A percentile compares a stretch with the other conserved stretches of the same genome.
These are phyloP conservation scores for Ceratosolen fusciceps DNA, from an alignment of 1,140 invertebrate species.

Conservation along the genomic window DNA sequence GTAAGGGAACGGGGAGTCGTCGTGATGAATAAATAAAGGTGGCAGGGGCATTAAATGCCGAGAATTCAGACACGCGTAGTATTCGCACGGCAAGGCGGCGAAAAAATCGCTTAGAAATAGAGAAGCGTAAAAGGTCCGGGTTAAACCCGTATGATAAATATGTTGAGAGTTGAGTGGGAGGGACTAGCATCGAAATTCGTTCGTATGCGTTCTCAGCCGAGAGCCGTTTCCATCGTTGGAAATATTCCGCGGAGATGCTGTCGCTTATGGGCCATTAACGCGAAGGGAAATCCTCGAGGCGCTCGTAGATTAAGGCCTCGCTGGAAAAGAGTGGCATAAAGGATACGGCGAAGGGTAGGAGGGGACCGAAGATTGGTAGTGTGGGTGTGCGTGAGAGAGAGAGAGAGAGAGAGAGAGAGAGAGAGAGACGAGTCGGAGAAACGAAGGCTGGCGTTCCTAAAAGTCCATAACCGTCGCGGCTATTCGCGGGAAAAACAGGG, in stretches of 20 bases:
- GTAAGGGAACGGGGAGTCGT: no score
- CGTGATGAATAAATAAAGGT: no score
- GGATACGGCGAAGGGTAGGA: no score
- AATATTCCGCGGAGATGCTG: background rate
- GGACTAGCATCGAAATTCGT: background rate
- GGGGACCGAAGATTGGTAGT: no score
- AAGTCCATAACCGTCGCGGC: conserved; percentile 29
- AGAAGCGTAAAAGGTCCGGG: background rate
- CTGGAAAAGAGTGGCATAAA: conserved; percentile 16
- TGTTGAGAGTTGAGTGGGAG: background rate
- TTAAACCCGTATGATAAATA: background rate
- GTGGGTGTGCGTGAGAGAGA: no score
- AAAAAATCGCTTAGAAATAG: background rate
- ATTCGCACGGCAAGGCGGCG: background rate
- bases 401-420: no score
- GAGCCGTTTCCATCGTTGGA: conserved; percentile 10
- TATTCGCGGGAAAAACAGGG: conserved; percentile 10
- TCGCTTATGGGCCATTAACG: conserved; percentile 22
- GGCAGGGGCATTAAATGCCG: no score
- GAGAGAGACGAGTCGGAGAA: no score
- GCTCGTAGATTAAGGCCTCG: conserved; percentile 25
- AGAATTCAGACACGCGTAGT: background rate
- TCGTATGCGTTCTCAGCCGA: conserved; percentile 9
- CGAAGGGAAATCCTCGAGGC: conserved; percentile 28
- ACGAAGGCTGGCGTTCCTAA: conserved; percentile 27